Evolutionary conservation across 2,888 invertebrate genomes (phyloP).

Genomic region (Cepaea hortensis): DNA sequence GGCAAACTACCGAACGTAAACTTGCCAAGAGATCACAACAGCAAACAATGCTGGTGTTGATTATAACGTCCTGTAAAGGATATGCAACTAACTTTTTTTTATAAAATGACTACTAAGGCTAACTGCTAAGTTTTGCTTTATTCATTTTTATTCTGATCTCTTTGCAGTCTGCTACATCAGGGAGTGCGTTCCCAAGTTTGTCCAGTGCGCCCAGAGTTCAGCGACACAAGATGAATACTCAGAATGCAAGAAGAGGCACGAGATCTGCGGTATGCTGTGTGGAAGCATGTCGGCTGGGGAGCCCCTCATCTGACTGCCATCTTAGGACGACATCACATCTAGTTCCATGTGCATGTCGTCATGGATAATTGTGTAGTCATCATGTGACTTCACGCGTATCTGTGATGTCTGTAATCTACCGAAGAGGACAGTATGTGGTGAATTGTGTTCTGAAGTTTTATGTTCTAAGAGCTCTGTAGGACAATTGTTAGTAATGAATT

Average conservation of each 20-base stretch:
- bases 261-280: not conserved
- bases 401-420: not conserved
- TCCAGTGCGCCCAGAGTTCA: constrained; percentile 18
- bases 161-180: constrained; percentile 6
- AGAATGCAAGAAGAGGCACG: constrained; percentile 17
- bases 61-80: too few species aligned
- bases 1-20: too few species aligned
- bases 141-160: not conserved
- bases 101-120: not conserved
- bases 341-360: not conserved
- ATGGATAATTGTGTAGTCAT: not conserved
- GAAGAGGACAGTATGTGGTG: too few species aligned
- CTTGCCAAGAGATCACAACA: too few species aligned
- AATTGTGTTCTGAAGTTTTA: too few species aligned
- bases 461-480: too few species aligned
- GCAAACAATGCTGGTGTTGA: too few species aligned
- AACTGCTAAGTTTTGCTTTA: not conserved
- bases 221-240: not conserved
- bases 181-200: constrained; percentile 15
- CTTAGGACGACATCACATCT: not conserved
- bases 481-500: too few species aligned
- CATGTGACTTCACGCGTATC: not conserved
- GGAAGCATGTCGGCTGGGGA: not conserved
- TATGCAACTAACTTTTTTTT: too few species aligned
- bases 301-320: not conserved